phyloP scores from a whole-genome alignment of 2,113 vertebrate species.

The Psephotus haematonotus region DNA sequence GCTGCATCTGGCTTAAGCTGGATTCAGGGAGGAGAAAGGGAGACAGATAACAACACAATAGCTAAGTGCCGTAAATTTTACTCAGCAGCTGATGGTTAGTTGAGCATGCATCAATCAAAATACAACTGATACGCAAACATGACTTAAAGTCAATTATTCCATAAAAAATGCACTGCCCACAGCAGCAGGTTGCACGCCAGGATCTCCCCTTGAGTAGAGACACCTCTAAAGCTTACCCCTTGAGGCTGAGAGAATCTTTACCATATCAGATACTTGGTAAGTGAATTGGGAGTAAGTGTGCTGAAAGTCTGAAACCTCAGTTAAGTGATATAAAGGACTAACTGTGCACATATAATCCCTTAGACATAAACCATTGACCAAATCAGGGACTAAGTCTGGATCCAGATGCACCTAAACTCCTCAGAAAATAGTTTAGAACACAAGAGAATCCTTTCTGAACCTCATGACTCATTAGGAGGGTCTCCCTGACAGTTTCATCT shows the following conservation, averaged over 20 bases:
- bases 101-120: neutral
- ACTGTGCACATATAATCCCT: neutral
- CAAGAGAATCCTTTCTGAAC: neutral
- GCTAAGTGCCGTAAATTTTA: neutral
- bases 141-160: neutral
- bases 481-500: neutral
- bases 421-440: neutral
- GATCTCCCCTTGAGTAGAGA: neutral
- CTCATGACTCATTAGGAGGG: neutral
- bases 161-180: too few species aligned
- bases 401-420: neutral
- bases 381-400: neutral
- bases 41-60: neutral
- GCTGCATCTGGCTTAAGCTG: neutral
- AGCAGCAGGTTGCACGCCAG: rapidly evolving
- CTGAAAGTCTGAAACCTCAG: neutral
- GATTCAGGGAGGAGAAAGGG: neutral
- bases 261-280: rapidly evolving
- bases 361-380: neutral
- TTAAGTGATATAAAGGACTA: neutral
- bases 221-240: neutral
- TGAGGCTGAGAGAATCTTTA: neutral
- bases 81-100: rapidly evolving
- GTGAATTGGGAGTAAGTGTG: neutral
- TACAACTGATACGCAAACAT: neutral